Conservation (phyloP, 2,113 vertebrate species). For the Crypturellus undulatus region DNA sequence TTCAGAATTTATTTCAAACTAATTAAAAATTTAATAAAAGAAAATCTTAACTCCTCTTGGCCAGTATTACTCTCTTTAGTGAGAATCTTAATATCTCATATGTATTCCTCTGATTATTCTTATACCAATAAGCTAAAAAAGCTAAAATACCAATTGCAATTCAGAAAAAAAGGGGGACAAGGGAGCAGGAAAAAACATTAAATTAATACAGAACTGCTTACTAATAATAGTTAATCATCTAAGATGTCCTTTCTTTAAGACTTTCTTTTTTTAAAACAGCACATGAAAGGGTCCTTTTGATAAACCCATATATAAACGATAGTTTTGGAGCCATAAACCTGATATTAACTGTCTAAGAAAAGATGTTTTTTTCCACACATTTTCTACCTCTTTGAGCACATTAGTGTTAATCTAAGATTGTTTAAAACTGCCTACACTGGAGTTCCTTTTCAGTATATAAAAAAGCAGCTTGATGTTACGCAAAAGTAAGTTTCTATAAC, state of each 20-base stretch:
- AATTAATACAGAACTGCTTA: neutral
- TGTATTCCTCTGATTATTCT: neutral
- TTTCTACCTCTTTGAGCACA: neutral
- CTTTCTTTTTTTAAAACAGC: neutral
- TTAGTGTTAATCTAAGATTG: neutral
- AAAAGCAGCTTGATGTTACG: neutral
- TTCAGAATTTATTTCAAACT: neutral
- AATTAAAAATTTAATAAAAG: conserved; percentile 14
- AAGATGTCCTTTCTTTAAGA: neutral
- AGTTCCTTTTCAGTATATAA: neutral
- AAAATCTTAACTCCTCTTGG: neutral
- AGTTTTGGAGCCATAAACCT: neutral
- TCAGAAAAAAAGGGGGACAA: neutral
- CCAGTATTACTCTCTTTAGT: neutral
- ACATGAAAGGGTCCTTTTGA: neutral
- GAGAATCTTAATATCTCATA: neutral
- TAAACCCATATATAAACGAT: neutral
- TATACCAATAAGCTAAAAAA: neutral
- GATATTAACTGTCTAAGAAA: neutral
- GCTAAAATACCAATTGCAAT: conserved; percentile 20
- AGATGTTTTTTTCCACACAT: neutral
- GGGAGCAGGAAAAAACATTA: neutral
- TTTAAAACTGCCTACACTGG: neutral
- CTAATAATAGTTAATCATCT: neutral
- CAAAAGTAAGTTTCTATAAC: neutral